Percentiles rank a stretch among this genome's conserved stretches.
phyloP scores from a whole-genome alignment of 2,888 invertebrate genomes.

The Pristionchus fissidentatus region DNA sequence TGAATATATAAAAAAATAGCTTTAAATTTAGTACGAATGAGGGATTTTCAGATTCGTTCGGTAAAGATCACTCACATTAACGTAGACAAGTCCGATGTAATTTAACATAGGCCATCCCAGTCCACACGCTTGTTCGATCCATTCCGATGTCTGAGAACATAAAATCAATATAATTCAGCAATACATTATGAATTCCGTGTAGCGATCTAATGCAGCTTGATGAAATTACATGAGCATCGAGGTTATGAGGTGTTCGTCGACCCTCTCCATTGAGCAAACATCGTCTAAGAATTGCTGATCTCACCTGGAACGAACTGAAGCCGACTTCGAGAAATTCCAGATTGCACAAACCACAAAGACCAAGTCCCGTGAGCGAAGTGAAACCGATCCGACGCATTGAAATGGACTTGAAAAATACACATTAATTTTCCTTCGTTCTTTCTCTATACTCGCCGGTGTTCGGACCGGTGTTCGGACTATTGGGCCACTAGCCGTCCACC shows the following conservation, averaged over 20 bases:
- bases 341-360: constrained; percentile 22
- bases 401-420: neutral
- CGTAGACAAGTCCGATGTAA: constrained; percentile 12
- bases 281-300: neutral
- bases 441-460: too few species aligned
- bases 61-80: neutral
- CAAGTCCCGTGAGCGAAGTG: neutral
- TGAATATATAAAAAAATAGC: neutral
- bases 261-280: too few species aligned
- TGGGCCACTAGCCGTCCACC: too few species aligned
- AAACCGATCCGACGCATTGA: constrained; percentile 34
- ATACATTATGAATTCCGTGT: too few species aligned
- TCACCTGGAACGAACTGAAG: constrained; percentile 2
- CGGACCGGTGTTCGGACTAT: too few species aligned
- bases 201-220: too few species aligned
- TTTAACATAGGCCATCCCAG: constrained; percentile 16
- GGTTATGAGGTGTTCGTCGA: too few species aligned
- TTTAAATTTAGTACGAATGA: neutral
- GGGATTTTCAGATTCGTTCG: neutral
- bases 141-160: neutral
- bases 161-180: neutral
- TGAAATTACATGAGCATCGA: too few species aligned
- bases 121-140: constrained; percentile 29
- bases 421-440: neutral
- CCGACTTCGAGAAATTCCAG: constrained; percentile 30